phyloP scores from a whole-genome alignment of 1,140 invertebrate species.

The Sesamia nonagrioides region DNA sequence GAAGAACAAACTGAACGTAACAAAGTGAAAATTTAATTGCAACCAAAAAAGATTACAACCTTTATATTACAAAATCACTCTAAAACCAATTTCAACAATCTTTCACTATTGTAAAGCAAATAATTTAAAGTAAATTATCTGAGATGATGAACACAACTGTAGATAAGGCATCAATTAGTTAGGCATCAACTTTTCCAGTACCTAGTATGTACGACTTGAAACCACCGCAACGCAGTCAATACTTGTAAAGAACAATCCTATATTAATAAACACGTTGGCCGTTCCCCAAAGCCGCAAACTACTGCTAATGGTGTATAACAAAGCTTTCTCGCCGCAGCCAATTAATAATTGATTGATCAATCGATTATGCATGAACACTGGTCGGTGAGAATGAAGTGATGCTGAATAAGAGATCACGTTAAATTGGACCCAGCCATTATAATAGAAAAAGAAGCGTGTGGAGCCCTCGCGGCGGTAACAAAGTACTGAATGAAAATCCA shows the following conservation, averaged over 20 bases:
- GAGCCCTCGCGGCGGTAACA: not conserved
- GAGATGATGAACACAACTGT: too few relatives aligned
- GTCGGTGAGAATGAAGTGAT: constrained; percentile 6
- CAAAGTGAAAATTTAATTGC: too few relatives aligned
- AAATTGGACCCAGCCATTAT: not conserved
- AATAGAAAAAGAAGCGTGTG: not conserved
- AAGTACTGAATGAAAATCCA: too few relatives aligned
- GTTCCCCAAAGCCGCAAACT: constrained; percentile 20
- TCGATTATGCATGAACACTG: constrained; percentile 37
- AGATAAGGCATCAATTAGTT: too few relatives aligned
- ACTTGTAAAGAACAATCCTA: not conserved
- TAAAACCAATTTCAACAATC: too few relatives aligned
- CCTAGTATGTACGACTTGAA: too few relatives aligned
- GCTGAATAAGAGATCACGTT: constrained; percentile 15
- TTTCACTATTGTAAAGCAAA: too few relatives aligned
- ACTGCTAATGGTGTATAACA: constrained; percentile 11
- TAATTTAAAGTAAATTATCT: too few relatives aligned
- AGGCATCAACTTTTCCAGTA: too few relatives aligned
- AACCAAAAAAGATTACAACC: too few relatives aligned
- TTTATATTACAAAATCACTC: too few relatives aligned
- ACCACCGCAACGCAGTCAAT: not conserved
- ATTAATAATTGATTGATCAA: constrained; percentile 26
- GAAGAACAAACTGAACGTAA: too few relatives aligned
- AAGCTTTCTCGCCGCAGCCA: not conserved
- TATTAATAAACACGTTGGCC: constrained; percentile 21